Evolutionary conservation across 2,797 vertebrate species (phyloP), one percentile per base, ranked within the genome.

Genomic region (Cyclopterus lumpus): DNA sequence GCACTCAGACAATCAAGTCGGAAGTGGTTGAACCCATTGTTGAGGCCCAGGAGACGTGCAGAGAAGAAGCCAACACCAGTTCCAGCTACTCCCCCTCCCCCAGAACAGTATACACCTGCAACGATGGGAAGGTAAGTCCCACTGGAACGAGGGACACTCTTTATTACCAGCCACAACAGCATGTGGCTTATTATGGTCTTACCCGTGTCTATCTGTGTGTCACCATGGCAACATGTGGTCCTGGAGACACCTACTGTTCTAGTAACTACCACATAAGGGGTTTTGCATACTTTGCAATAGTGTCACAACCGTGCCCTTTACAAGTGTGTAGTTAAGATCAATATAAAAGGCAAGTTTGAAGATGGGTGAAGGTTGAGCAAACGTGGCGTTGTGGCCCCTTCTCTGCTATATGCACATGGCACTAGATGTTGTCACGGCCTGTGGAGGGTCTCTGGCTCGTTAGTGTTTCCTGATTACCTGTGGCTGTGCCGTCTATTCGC

Each of bases 1-100:
- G 95, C 80, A 96, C 95, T 91, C 95, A 96, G 95, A 96, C 95
- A 95, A 95, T 96, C 95, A 96, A 95, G 90, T 90, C 94, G 53
- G 95, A 95, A 90, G 94, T 94, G 74, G 94, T 95, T 70, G 95
- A 95, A 87, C 94, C 95, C 57, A 92, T 95, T 77, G 91, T 93
- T 67, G 95, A 96, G 79, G 87, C 90, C 63, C 95, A 93, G 80
- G 95, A 96, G 80, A 88, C 90, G 0, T 95, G 94, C 91, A 88
- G 92, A 85, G 95, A 96, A 89, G 95, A 95, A 88, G 95, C 95
- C 76, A 96, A 96, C 89, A 94, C 95, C 89, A 95, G 95, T 90
- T 95, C 95, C 88, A 95, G 94, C 88, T 95, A 95, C 83, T 96
- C 95, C 0, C 95, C 94, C 2, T 96, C 95, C 48, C 95, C 95